Base-by-base conservation (phyloP, 2,797 vertebrate species). In the Distichodus sexfasciatus region DNA sequence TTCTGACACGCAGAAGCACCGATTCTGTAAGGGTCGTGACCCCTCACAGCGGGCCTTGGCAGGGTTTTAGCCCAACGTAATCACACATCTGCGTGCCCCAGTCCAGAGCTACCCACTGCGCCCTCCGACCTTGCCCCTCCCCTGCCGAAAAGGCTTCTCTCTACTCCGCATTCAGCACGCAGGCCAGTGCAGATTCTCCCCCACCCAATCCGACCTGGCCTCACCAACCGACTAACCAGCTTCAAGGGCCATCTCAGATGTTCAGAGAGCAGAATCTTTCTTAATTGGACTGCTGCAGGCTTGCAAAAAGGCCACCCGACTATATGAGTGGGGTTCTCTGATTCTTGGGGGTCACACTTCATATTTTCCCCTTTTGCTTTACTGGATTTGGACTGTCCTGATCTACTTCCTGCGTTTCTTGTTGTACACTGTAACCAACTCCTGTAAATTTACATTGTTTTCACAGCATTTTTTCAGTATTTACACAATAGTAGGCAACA, bases 11-110 rank as follows among this genome's bases (percentile, higher is more conserved):
- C 79, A 90, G 86, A 92, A 92, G 88, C 92, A 92, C 91, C 91
- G 92, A 93, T 93, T 92, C 93, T 92, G 93, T 94, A 93, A 94
- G 90, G 93, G 92, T 93, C 85, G 58, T 78, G 89, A 89, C 88
- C 91, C 57, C 68, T 74, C 91, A 62, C 90, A 90, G 89, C 76
- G 50, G 87, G 90, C 58, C 80, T 81, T 67, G 74, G 84, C 84
- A 83, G 83, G 77, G 81, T 84, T 83, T 87, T 87, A 75, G 80
- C 83, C 80, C 70, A 53, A 29, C 77, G 74, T 79, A 81, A 87
- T 89, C 57, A 84, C 87, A 93, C 90, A 93, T 92, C 92, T 93
- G 91, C 83, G 79, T 74, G 81, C 75, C 72, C 77, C 21, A 12
- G 81, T 70, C 64, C 40, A 60, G 70, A 3, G 65, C 78, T 76